These are phyloP conservation scores for Psophia crepitans DNA, from an alignment of 2,113 vertebrate species.

Conservation along the genomic window DNA sequence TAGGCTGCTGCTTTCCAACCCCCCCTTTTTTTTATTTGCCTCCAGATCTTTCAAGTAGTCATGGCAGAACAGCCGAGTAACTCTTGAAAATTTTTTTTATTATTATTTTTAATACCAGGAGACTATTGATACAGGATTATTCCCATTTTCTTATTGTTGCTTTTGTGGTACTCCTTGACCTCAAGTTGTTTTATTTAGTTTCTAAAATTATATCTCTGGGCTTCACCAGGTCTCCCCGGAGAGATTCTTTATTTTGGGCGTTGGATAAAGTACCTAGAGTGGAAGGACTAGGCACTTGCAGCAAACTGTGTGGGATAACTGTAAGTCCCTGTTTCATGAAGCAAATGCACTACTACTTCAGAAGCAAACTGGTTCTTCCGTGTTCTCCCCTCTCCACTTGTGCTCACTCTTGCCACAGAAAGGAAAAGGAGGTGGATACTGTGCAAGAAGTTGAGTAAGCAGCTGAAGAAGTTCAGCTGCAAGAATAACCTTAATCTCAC, in stretches of 20 bases:
- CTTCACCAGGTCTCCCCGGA: background rate
- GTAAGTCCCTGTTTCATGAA: background rate
- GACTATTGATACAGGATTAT: background rate
- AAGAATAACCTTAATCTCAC: background rate
- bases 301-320: background rate
- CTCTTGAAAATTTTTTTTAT: background rate
- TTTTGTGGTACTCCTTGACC: background rate
- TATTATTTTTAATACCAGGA: background rate
- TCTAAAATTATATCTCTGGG: background rate
- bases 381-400: background rate
- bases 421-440: background rate
- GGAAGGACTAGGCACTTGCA: background rate
- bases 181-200: background rate
- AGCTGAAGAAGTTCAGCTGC: background rate
- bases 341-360: background rate
- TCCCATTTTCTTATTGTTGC: background rate
- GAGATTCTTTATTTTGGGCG: background rate
- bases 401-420: background rate
- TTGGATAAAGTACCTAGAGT: background rate
- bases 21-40: accelerated
- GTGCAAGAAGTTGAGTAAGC: background rate
- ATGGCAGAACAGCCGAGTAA: background rate
- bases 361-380: accelerated
- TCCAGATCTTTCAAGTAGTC: background rate
- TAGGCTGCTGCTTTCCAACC: background rate